A percentile compares a stretch with the other conserved stretches of the same genome.
Conservation (phyloP, 92 coral and sea anemone genomes). For the Metridium senile region DNA sequence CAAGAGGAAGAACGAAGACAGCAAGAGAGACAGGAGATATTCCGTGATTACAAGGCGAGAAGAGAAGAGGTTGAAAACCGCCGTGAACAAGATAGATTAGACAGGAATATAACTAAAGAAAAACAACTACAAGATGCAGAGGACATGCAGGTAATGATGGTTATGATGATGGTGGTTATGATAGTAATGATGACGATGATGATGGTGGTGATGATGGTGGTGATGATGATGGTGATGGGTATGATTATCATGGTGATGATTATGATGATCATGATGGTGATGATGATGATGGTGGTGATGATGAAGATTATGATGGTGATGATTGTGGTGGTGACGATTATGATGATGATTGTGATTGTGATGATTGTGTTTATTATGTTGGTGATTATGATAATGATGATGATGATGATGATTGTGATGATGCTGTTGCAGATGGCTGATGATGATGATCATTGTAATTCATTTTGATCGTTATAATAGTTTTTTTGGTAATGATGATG, state of each 20-base stretch:
- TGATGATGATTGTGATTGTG: background rate
- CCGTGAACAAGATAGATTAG: slow-evolving; percentile 85
- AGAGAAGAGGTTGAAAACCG: slow-evolving; percentile 82
- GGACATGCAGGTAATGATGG: slow-evolving; percentile 76
- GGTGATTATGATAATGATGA: background rate
- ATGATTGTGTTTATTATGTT: background rate
- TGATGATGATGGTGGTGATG: background rate
- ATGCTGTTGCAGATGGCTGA: background rate
- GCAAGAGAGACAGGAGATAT: slow-evolving; percentile 62
- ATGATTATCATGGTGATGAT: background rate
- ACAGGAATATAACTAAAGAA: slow-evolving; percentile 89
- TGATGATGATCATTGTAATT: too few relatives aligned
- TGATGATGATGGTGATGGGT: background rate
- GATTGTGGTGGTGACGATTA: background rate
- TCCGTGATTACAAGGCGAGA: slow-evolving; percentile 77
- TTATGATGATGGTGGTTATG: background rate
- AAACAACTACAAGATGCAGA: slow-evolving; percentile 89
- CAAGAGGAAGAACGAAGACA: slow-evolving; percentile 76
- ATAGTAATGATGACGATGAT: background rate
- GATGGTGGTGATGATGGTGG: background rate
- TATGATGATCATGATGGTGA: background rate
- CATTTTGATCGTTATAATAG: too few relatives aligned
- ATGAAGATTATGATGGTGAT: background rate
- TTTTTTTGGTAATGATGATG: background rate
- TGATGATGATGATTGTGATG: background rate